A percentile compares a stretch with the other conserved stretches of the same genome.
Conservation (phyloP, 2,113 vertebrate species). For the Passer montanus region DNA sequence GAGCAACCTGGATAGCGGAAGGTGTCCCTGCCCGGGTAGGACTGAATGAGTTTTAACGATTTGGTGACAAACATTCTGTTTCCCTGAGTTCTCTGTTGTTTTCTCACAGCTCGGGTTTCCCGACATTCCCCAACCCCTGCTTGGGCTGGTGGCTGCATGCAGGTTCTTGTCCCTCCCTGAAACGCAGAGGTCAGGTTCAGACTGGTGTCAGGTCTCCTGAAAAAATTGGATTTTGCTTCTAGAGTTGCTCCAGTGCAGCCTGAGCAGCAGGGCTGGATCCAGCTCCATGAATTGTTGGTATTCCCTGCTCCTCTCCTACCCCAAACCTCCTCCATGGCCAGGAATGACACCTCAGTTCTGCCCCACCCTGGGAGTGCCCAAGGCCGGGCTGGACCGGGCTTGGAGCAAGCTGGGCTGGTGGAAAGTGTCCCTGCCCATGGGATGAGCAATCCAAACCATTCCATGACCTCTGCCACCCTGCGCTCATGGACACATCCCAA, state of each 20-base stretch:
- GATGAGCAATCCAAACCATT: not conserved
- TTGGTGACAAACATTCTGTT: not conserved
- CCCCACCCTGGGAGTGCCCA: not conserved
- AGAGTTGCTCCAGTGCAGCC: accelerated
- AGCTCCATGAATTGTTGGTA: not conserved
- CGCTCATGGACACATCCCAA: not conserved
- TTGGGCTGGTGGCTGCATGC: not conserved
- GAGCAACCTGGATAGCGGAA: not conserved
- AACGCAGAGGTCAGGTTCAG: not conserved
- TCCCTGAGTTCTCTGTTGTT: not conserved
- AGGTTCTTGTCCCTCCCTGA: not conserved
- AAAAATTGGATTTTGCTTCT: not conserved
- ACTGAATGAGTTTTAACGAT: not conserved
- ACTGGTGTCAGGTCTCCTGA: not conserved
- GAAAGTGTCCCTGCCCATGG: not conserved
- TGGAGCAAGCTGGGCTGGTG: accelerated
- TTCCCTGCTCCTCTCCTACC: not conserved
- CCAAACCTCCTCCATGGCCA: not conserved
- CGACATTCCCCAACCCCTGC: not conserved
- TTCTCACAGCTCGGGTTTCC: not conserved
- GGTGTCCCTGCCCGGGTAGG: too few species aligned
- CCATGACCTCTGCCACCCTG: not conserved
- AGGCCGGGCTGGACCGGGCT: not conserved
- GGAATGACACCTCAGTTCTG: not conserved
- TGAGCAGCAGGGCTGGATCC: not conserved